Evolutionary conservation across 2,888 invertebrate genomes (phyloP), one percentile per base, ranked within the genome.

Genomic region (Dendrolimus pini): DNA sequence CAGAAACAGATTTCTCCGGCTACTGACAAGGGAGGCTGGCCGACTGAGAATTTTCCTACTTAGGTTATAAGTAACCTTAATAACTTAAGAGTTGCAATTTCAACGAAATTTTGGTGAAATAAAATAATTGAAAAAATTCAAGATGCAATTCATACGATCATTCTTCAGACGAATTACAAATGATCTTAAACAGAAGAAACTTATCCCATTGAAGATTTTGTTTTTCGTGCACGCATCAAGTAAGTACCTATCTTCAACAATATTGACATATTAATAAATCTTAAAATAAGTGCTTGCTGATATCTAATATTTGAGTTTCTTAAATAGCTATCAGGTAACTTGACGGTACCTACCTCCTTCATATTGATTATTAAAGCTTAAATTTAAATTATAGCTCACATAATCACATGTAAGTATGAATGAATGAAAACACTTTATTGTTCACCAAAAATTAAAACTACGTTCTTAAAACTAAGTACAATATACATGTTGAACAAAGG

Each of bases 191-290:
- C 94, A 94, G 75, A 94, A 94, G 79, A 93, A 95, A 77, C 86
- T 95, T 53, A 86, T 95, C 65, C 94, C 95, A 1, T 80, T 95
- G 60, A 96, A 96, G 80, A 85, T 95, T 67, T 89, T 95, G 65
- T 95, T 95, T 80, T 95, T 96, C 77, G 94, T 95, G 59, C 94
- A 95, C 83, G 93, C 94, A 54, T 95, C 95, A 14, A 95, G 95
- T 95, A 88, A 94, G 94, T 93, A 69, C 55, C 13, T 54, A 41
- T 47, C 13, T 14, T 57, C 47, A 55, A n/a, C 42, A 41, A 52
- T 54, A 55, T 56, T 47, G 41, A 52, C 55, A 58, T 55, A 56
- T 57, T 54, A 30, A 58, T 13, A 7, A 54, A 30, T 18, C 12
- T 56, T 52, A 18, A 13, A 9, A 18, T 52, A 9, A 18, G n/a